Evolutionary conservation across 2,888 invertebrate species (phyloP), one percentile per base, ranked within the genome.

Genomic region (Petrolisthes manimaculis): DNA sequence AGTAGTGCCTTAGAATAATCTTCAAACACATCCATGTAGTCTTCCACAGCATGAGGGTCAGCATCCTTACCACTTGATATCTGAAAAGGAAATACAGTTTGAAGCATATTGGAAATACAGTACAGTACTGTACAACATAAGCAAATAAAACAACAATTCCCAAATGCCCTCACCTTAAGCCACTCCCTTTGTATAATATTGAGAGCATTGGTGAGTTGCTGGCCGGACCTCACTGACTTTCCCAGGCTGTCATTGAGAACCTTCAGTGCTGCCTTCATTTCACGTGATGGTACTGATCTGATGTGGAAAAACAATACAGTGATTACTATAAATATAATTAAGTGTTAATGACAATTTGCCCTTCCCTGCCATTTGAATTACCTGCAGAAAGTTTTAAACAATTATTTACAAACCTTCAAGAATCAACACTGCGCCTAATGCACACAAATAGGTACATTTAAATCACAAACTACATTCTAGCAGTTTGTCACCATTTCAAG

Each of bases 11-110:
- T 95, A 2, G 97, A 97, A 91, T 95, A 94, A 91, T 96, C 96
- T 93, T 97, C 97, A 92, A 97, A 96, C 91, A 95, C 95, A 92
- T 97, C 97, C 92, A 98, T 94, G 93, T 96, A 97, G 92, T 96
- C 96, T 93, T 97, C 97, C 4, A 97, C 97, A 91, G 96, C 95
- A 86, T 95, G 94, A 5, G 96, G 95, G 93, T 96, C 95, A 0
- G 97, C 96, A 83, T 94, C 94, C 86, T 95, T 95, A 5, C 95
- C 95, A 92, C 97, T 96, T 1, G 96, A 96, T 84, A 97, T 94
- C 90, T 90, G 92, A 94, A 93, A 71, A 18, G 14, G 21, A 12
- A 71, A 6, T 6, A 71, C 14, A 71, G 9, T 61, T 2, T 61
- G 61, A 12, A 12, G 18, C 2, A 14, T 55, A 14, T 0, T 14